A percentile compares a stretch with the other conserved stretches of the same genome.
phyloP scores from a whole-genome alignment of 2,888 invertebrate species.

The Drosophila sordidapex region DNA sequence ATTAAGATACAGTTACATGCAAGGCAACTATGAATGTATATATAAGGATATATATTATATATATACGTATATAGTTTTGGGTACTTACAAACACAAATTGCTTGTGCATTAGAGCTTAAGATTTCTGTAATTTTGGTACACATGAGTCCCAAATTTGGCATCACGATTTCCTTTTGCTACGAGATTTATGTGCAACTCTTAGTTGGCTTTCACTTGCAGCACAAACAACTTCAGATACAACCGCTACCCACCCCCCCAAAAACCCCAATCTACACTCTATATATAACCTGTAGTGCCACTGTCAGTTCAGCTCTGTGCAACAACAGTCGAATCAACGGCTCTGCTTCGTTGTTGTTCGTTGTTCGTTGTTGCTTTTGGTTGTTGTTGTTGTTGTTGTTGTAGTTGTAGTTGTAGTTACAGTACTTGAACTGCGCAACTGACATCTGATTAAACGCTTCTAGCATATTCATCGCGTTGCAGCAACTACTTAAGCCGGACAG shows the following conservation, averaged over 20 bases:
- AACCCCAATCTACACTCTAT: not conserved
- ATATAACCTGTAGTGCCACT: conserved; percentile 17
- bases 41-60: not conserved
- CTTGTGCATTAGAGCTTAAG: conserved; percentile 8
- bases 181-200: conserved; percentile 33
- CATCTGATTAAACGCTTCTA: conserved; percentile 23
- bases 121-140: conserved; percentile 16
- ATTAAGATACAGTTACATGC: not conserved
- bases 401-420: not conserved
- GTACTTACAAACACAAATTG: conserved; percentile 13
- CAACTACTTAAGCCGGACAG: conserved; percentile 5
- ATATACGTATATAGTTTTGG: not conserved
- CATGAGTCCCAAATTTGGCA: conserved; percentile 16
- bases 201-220: conserved; percentile 29
- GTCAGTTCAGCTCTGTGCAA: conserved; percentile 24
- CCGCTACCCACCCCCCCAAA: too few relatives aligned
- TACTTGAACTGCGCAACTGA: conserved; percentile 6
- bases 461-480: conserved; percentile 12
- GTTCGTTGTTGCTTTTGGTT: not conserved
- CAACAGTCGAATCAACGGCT: conserved; percentile 27
- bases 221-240: not conserved
- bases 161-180: conserved; percentile 7
- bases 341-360: conserved; percentile 2
- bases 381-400: conserved; percentile 1
- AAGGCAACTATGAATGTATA: not conserved